Base-by-base conservation (phyloP, 2,888 invertebrate species). In the Podabrus alpinus region DNA sequence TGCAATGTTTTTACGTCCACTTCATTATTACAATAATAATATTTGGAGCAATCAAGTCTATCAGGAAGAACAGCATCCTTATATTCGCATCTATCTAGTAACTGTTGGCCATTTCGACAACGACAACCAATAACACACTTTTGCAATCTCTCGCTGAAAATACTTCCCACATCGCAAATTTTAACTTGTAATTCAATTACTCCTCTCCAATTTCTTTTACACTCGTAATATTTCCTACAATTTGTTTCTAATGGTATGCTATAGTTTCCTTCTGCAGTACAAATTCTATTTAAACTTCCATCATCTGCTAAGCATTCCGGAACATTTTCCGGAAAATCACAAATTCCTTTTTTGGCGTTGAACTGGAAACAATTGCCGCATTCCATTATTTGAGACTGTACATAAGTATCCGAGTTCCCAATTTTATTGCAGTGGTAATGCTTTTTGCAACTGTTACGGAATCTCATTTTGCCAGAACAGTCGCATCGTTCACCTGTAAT, bases 341-440 rank as follows among this genome's bases (percentile, higher is more conserved):
- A 85, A 4, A 66, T 73, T 59, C 74, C 76, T 9, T 72, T 69
- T 45, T 76, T 60, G 7, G 80, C 79, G 69, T 85, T 85, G 62
- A 84, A 84, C 77, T 85, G 81, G 10, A 82, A 78, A 73, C 85
- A 85, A 15, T 77, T 75, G 9, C 81, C 81, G 77, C 85, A 85
- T 60, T 74, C 74, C 3, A 78, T 15, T 15, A 80, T 74, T 62
- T 72, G 69, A 3, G 60, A 21, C 13, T 79, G 71, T 13, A 74
- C 68, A 15, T 81, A 25, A 7, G 78, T 45, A 70, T 77, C 75
- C 61, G 66, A 80, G 80, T 15, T 70, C 15, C 24, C 73, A 66
- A 21, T 78, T 79, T 62, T 77, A 78, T 11, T 73, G 74, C 85
- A 85, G 45, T 80, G 70, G 71, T 83, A 82, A 74, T 83, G 82